These are phyloP conservation scores for Polyploca ridens DNA, from an alignment of 2,888 invertebrate species.

Conservation along the genomic window DNA sequence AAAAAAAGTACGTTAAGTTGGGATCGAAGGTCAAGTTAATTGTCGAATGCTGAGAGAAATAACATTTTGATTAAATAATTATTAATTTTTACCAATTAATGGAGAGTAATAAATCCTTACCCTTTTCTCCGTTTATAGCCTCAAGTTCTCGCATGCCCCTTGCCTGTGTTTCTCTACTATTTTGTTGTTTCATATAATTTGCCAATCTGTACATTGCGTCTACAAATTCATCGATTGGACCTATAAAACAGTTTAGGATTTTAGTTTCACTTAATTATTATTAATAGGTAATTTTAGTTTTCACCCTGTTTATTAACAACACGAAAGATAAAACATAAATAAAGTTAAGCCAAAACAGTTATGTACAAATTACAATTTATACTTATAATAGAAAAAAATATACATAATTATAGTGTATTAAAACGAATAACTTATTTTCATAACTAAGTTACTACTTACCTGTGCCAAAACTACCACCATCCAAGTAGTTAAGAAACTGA, in stretches of 20 bases:
- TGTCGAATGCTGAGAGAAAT: too few species aligned
- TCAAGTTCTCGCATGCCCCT: slow-evolving; percentile 78
- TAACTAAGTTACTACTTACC: slow-evolving; percentile 43
- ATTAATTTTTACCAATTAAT: neutral
- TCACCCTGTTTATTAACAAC: too few species aligned
- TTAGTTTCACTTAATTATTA: neutral
- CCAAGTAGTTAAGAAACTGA: slow-evolving; percentile 78
- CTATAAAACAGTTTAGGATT: slow-evolving; percentile 34
- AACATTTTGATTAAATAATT: neutral
- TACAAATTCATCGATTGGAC: slow-evolving; percentile 78
- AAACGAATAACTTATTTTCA: too few species aligned
- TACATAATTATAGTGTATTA: too few species aligned
- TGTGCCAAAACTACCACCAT: slow-evolving; percentile 79
- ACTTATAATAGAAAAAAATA: too few species aligned
- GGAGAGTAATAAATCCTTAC: slow-evolving; percentile 30
- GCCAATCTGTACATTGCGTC: slow-evolving; percentile 73
- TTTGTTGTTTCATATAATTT: slow-evolving; percentile 75
- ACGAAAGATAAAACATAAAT: too few species aligned
- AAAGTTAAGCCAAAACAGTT: too few species aligned
- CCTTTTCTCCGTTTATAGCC: slow-evolving; percentile 79
- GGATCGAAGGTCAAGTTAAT: neutral
- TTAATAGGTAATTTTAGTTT: too few species aligned
- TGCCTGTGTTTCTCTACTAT: slow-evolving; percentile 74
- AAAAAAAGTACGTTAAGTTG: neutral
- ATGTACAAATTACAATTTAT: too few species aligned